These are phyloP conservation scores for Autographa gamma DNA, from an alignment of 2,888 invertebrate species.

Conservation along the genomic window DNA sequence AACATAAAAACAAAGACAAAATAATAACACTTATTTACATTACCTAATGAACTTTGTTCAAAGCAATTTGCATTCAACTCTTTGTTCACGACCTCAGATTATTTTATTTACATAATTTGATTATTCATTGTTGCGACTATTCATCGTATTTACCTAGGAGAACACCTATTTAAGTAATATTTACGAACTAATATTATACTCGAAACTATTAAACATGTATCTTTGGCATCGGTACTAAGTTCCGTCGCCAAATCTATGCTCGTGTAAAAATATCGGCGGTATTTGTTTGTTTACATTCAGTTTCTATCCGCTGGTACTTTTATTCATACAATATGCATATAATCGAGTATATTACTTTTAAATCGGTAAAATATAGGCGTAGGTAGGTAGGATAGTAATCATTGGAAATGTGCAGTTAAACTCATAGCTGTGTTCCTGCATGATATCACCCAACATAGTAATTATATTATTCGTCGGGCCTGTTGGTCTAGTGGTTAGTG, in stretches of 20 bases:
- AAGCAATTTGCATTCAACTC: constrained; percentile 12
- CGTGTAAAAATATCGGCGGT: constrained; percentile 16
- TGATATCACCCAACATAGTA: no score
- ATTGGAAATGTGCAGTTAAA: no score
- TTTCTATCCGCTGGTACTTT: neutral
- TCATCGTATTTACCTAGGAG: neutral
- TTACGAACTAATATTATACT: neutral
- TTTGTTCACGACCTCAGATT: neutral
- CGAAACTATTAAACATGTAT: neutral
- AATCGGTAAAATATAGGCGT: no score
- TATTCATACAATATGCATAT: neutral
- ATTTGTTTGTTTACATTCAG: constrained; percentile 36
- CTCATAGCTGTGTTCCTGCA: no score
- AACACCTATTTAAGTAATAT: neutral
- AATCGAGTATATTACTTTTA: neutral
- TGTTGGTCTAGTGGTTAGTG: no score
- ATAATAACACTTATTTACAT: neutral
- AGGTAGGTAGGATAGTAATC: no score
- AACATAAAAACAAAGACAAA: neutral
- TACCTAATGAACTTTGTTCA: constrained; percentile 22
- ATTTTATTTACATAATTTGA: neutral
- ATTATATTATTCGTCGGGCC: no score
- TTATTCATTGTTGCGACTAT: neutral
- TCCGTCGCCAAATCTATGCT: constrained; percentile 31
- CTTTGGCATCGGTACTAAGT: constrained; percentile 33